Base-by-base conservation (phyloP, 2,113 vertebrate species). In the Formicarius rufipectus region DNA sequence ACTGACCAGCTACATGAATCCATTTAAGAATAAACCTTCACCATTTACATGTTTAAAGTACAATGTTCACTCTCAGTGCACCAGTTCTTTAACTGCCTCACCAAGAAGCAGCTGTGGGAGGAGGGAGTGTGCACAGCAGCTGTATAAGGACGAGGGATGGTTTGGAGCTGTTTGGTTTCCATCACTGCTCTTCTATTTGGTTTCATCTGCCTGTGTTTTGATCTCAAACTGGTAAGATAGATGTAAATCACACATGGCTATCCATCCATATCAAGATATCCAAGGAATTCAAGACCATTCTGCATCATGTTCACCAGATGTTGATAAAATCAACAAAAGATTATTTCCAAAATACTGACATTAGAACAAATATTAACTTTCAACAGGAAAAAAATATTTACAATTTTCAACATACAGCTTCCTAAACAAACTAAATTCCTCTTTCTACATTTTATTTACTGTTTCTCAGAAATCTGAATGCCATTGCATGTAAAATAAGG, bases 301-400 rank as follows among this genome's bases (percentile, higher is more conserved):
- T 68, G 39, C 74, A 71, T 85, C 84, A 40, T 33, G 47, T 60
- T 91, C 81, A 52, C 78, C 56, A 93, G 66, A 87, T 56, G 66
- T 87, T 12, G 30, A 93, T 40, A 75, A 91, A 72, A 50, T 76
- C 94, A 94, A 96, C 81, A 85, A 82, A 84, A 81, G 52, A 45
- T 66, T 84, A 92, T 96, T 95, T 95, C 81, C 89, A 91, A 96
- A 96, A 95, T 64, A 91, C 27, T 82, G 78, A 58, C n/a, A 42
- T 50, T 62, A 78, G 62, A 82, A 94, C 87, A 95, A 93, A 91
- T 59, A 95, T 23, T 78, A 94, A 78, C 62, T 73, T 96, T 55
- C n/a, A 60, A 17, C 8, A n/a, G 45, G 62, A 73, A 87, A 69
- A n/a, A 93, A 96, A 91, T 76, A 79, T 91, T 95, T 91, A 74